Percentiles rank a stretch among this genome's conserved stretches.
Evolutionary conservation across 2,797 vertebrate species (phyloP).

Genomic region (Sandelia bainsii): DNA sequence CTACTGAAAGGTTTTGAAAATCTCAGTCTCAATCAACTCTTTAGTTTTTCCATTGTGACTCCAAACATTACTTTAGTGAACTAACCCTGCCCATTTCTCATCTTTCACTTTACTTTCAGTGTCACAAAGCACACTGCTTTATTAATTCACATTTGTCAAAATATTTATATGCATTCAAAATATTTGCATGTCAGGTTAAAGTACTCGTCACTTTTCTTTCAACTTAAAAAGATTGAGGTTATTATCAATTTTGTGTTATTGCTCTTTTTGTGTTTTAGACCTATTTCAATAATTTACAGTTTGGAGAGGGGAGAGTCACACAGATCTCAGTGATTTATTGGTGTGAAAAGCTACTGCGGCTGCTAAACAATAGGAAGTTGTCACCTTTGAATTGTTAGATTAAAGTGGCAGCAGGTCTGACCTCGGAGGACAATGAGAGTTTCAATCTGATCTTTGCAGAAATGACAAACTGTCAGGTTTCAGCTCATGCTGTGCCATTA

Average conservation of each 20-base stretch:
- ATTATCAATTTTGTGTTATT: background rate
- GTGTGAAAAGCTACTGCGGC: slow-evolving; percentile 33
- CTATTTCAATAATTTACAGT: background rate
- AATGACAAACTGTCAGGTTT: slow-evolving; percentile 18
- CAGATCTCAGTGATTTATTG: slow-evolving; percentile 24
- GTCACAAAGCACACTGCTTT: too few relatives aligned
- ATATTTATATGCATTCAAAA: too few relatives aligned
- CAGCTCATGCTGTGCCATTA: slow-evolving; percentile 11
- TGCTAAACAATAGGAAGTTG: slow-evolving; percentile 25
- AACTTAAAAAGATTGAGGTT: background rate
- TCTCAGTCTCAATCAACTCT: too few relatives aligned
- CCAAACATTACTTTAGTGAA: too few relatives aligned
- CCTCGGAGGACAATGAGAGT: slow-evolving; percentile 5
- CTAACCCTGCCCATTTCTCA: too few relatives aligned
- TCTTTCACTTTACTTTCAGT: too few relatives aligned
- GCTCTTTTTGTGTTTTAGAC: background rate
- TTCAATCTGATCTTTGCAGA: slow-evolving; percentile 23
- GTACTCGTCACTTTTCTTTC: background rate
- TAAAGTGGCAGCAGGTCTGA: slow-evolving; percentile 14
- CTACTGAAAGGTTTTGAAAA: too few relatives aligned
- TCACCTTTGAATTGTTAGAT: slow-evolving; percentile 24
- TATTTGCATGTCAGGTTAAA: background rate
- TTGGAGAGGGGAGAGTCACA: background rate
- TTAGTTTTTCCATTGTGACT: too few relatives aligned
- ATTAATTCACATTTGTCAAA: too few relatives aligned